Evolutionary conservation across 2,888 invertebrate species (phyloP).

Genomic region (Trissoscelio sp.): DNA sequence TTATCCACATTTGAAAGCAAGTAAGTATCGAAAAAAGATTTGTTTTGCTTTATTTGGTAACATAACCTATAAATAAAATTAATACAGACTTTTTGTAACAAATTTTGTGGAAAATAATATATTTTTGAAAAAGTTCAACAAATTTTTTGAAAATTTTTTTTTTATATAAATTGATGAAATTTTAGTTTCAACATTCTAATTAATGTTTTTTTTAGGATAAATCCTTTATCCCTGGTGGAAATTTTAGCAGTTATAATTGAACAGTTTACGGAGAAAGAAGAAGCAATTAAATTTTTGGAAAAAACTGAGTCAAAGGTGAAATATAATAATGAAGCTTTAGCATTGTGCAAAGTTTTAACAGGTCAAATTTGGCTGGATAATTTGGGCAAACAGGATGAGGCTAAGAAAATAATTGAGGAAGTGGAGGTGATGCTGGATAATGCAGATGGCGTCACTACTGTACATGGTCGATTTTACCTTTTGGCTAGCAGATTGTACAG

Average conservation of each 20-base stretch:
- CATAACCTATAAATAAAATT: slow-evolving; percentile 67
- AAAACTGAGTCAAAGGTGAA: slow-evolving; percentile 95
- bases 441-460: slow-evolving; percentile 95
- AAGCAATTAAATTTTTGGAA: slow-evolving; percentile 94
- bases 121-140: no score
- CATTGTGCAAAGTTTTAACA: slow-evolving; percentile 94
- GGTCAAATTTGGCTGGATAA: slow-evolving; percentile 92
- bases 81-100: no score
- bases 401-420: slow-evolving; percentile 94
- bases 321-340: slow-evolving; percentile 92
- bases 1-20: slow-evolving; percentile 97
- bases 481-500: slow-evolving; percentile 96
- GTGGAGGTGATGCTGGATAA: slow-evolving; percentile 93
- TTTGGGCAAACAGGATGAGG: slow-evolving; percentile 90
- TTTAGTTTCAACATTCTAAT: no score
- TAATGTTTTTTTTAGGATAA: slow-evolving; percentile 94
- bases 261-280: slow-evolving; percentile 91
- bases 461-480: slow-evolving; percentile 97
- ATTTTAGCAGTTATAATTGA: slow-evolving; percentile 91
- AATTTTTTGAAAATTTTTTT: no score
- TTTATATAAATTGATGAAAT: no score
- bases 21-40: slow-evolving; percentile 85
- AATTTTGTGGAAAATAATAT: no score
- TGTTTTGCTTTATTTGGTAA: slow-evolving; percentile 12
- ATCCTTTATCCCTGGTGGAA: slow-evolving; percentile 95